Percentiles rank a stretch among this genome's conserved stretches.
phyloP scores from a whole-genome alignment of 1,140 invertebrate genomes.

The Drosophila asahinai region DNA sequence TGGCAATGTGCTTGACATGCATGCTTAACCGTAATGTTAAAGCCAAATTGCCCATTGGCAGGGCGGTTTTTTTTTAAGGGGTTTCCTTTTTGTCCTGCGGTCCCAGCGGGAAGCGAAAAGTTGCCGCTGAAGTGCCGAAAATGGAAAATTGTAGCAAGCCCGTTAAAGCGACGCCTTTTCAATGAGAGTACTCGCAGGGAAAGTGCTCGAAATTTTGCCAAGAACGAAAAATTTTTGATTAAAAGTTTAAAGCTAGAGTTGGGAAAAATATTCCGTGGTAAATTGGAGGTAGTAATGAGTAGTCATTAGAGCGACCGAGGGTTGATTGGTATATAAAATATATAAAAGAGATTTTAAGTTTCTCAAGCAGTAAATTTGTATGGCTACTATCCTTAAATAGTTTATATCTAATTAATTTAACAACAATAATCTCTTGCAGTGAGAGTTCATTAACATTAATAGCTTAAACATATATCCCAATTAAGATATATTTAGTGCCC shows the following conservation, averaged over 20 bases:
- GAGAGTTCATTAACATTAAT: background rate
- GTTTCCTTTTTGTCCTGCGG: no score
- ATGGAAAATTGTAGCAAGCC: slow-evolving; percentile 12
- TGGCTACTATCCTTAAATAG: background rate
- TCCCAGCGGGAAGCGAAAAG: slow-evolving; percentile 2
- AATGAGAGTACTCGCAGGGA: background rate
- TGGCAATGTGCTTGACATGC: slow-evolving; percentile 76
- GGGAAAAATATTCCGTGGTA: background rate
- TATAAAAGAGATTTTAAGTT: no score
- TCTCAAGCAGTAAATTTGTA: no score
- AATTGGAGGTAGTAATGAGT: background rate
- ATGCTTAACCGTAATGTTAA: slow-evolving; percentile 70
- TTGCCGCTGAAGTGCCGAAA: slow-evolving; percentile 21
- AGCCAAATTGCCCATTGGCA: slow-evolving; percentile 67
- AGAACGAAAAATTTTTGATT: background rate
- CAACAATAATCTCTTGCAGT: background rate
- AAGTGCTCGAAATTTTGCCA: background rate
- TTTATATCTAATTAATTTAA: background rate
- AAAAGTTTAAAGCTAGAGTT: background rate
- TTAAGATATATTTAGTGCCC: background rate
- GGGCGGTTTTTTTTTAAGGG: background rate
- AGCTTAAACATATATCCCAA: slow-evolving; percentile 3
- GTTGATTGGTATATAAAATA: background rate
- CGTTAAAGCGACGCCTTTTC: background rate
- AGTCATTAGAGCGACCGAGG: background rate